Evolutionary conservation across 2,797 vertebrate genomes (phyloP), one percentile per base, ranked within the genome.

Genomic region (Remorina albescens): DNA sequence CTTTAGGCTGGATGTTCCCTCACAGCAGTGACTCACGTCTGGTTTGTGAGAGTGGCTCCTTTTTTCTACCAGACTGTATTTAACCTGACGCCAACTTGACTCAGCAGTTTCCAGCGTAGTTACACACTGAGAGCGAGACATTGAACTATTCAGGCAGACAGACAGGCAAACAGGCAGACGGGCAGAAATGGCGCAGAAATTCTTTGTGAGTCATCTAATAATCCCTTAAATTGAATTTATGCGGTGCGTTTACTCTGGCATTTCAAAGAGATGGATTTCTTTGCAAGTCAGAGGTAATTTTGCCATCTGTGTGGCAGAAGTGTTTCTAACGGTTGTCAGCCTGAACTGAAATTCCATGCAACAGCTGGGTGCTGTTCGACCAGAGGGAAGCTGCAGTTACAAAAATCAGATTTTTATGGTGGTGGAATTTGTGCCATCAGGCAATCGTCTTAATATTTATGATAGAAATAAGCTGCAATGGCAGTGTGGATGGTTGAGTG

Each of bases 11-110:
- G 74, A 79, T 77, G 71, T 74, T 78, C 56, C 59, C 75, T 76
- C 81, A 57, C 59, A 65, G 72, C 77, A 41, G 76, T 92, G 90
- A 91, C 72, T 92, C 90, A 93, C 34, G 90, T 93, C 91, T 92
- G 88, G 87, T 76, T 56, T 44, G 18, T 74, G 74, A 90, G 75
- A 41, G 36, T 25, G 10, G 80, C 79, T 72, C 62, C 74, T 72
- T 65, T 80, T 73, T 64, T 72, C 36, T 36, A 80, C 86, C 81
- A 89, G 76, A 73, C 87, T 71, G 82, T 80, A 72, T 71, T 87
- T 87, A 86, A 85, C 55, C 44, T 66, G 80, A 84, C 73, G 78
- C 85, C 83, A 68, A 18, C 46, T 88, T 88, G 86, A 93, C 85
- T 89, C 85, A 76, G 90, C 91, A 54, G 62, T 91, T 91, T 90